Base-by-base conservation (phyloP, 2,888 invertebrate genomes). In the Allolobophora icterica region DNA sequence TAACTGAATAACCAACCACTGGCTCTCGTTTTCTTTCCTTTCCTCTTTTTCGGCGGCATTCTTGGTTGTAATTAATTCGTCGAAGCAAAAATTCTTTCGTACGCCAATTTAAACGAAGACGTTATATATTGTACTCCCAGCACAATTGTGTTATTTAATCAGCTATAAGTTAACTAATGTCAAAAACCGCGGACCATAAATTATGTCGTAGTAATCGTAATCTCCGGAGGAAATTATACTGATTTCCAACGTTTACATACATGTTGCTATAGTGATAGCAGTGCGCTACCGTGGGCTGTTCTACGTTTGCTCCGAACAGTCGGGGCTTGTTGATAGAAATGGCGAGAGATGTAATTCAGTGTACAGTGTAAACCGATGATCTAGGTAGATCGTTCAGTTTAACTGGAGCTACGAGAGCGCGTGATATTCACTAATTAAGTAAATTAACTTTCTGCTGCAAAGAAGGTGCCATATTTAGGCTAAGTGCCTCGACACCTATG, bases 21-120 rank as follows among this genome's bases (percentile, higher is more conserved):
- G 71, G 30, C 8, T n/a, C n/a, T 71, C 19, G 71, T 71, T 71
- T 71, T 71, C 71, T 71, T 71, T 71, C 71, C 71, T 71, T 11
- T 71, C 71, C 71, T 71, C 71, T 71, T 71, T n/a, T 71, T 71
- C 71, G 71, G 71, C 71, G 71, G 71, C 71, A 71, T 71, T 71
- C 71, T 71, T 13, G n/a, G 6, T n/a, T 52, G 52, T 1, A 71
- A n/a, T n/a, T 71, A 30, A 30, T 8, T 71, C 8, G 71, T 71
- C 71, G 71, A 71, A 71, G n/a, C 30, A 71, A 71, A 30, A 71
- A n/a, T 17, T 5, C 52, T 52, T 71, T 30, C 71, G 71, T 30
- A 71, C 6, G n/a, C 8, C 71, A 71, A 71, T 71, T 71, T 5
- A 71, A 71, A n/a, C 30, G 2, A 71, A n/a, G 52, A 21, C 19